These are phyloP conservation scores for Macrosiphum euphorbiae DNA, from an alignment of 2,888 invertebrate genomes.

Conservation along the genomic window DNA sequence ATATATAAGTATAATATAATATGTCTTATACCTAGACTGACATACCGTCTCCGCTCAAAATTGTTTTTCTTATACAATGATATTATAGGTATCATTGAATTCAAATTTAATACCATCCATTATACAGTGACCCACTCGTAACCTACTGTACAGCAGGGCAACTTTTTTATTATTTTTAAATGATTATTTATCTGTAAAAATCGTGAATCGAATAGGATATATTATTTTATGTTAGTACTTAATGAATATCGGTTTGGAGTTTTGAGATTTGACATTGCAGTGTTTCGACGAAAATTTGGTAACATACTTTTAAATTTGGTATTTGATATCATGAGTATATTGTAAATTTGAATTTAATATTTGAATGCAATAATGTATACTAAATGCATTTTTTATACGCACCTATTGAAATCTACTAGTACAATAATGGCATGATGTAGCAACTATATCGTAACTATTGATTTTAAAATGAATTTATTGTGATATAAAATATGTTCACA, in stretches of 20 bases:
- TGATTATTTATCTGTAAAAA: background rate
- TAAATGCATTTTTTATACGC: background rate
- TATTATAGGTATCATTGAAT: too few species aligned
- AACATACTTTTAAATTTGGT: background rate
- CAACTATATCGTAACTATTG: background rate
- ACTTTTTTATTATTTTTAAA: background rate
- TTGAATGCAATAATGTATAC: background rate
- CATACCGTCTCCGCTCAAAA: too few species aligned
- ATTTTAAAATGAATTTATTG: background rate
- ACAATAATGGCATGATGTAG: background rate
- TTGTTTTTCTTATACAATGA: too few species aligned
- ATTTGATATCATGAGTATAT: background rate
- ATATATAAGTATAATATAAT: too few species aligned
- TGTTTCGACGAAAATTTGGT: background rate
- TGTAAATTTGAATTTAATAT: background rate
- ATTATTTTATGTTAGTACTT: too few species aligned
- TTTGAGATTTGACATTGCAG: background rate
- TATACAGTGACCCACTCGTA: too few species aligned
- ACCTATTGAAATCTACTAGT: background rate
- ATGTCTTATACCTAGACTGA: too few species aligned
- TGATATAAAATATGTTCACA: background rate
- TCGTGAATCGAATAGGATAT: background rate
- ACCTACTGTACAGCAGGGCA: too few species aligned
- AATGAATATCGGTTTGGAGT: background rate
- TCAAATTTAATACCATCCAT: too few species aligned